These are phyloP conservation scores for Aeoliscus strigatus DNA, from an alignment of 2,797 vertebrate genomes.

Conservation along the genomic window DNA sequence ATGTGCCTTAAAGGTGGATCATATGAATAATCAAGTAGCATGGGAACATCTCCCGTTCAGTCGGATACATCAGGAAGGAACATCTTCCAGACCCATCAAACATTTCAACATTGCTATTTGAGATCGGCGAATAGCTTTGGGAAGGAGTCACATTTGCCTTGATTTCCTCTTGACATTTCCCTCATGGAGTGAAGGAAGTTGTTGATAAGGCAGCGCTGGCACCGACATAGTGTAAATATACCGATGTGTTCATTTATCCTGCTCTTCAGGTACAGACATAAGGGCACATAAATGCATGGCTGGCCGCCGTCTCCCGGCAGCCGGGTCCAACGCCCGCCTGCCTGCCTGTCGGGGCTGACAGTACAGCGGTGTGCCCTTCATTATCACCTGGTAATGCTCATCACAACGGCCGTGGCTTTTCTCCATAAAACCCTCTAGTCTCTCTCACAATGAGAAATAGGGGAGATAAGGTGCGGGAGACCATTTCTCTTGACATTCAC, in stretches of 20 bases:
- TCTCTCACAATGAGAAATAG: slow-evolving; percentile 75
- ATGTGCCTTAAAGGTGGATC: slow-evolving; percentile 45
- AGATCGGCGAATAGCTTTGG: slow-evolving; percentile 37
- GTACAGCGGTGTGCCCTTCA: slow-evolving; percentile 71
- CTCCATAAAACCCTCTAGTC: slow-evolving; percentile 69
- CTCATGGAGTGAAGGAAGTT: slow-evolving; percentile 46
- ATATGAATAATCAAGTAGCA: slow-evolving; percentile 55
- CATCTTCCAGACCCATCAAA: slow-evolving; percentile 26
- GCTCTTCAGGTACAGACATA: slow-evolving; percentile 61
- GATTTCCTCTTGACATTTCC: slow-evolving; percentile 67
- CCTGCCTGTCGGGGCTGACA: slow-evolving; percentile 54
- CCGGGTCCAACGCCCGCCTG: slow-evolving; percentile 22
- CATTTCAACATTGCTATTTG: slow-evolving; percentile 35
- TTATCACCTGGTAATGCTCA: slow-evolving; percentile 76
- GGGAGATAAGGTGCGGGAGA: slow-evolving; percentile 75
- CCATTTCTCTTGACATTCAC: slow-evolving; percentile 82
- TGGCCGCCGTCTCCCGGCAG: slow-evolving; percentile 43
- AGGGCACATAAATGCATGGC: slow-evolving; percentile 56
- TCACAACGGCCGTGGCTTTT: slow-evolving; percentile 70
- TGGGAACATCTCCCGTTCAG: slow-evolving; percentile 32
- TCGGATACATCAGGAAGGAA: slow-evolving; percentile 29
- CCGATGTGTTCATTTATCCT: slow-evolving; percentile 63
- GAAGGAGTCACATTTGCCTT: slow-evolving; percentile 61
- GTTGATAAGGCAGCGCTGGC: slow-evolving; percentile 57
- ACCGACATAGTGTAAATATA: slow-evolving; percentile 64